A percentile compares a stretch with the other conserved stretches of the same genome.
Evolutionary conservation across 2,797 vertebrate genomes (phyloP).

Genomic region (Ispidina lecontei): DNA sequence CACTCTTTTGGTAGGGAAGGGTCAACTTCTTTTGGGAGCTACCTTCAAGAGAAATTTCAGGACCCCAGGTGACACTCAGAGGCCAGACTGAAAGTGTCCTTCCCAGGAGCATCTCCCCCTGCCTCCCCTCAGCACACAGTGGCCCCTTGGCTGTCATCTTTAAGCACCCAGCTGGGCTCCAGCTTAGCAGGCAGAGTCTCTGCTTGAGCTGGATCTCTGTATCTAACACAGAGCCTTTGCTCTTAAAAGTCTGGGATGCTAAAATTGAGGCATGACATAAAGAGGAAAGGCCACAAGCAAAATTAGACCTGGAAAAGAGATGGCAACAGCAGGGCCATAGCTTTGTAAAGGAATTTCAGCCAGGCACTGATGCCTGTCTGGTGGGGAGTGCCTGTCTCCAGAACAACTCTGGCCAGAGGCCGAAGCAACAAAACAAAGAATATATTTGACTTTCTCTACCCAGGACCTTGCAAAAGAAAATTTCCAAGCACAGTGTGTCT

Average conservation of each 20-base stretch:
- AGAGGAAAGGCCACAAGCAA: neutral
- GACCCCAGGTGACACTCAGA: neutral
- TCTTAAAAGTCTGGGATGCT: neutral
- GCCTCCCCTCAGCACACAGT: neutral
- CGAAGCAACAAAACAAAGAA: neutral
- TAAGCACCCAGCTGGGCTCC: neutral
- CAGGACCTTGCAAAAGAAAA: slow-evolving; percentile 12
- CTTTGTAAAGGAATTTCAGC: slow-evolving; percentile 3
- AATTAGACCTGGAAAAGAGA: slow-evolving; percentile 8
- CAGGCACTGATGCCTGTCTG: neutral
- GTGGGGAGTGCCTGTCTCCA: neutral
- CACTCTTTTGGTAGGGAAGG: neutral
- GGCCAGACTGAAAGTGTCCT: neutral
- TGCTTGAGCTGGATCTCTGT: neutral
- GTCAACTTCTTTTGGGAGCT: neutral
- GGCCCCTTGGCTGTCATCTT: neutral
- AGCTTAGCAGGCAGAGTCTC: neutral
- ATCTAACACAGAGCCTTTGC: neutral
- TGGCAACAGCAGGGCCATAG: neutral
- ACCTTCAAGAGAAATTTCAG: neutral
- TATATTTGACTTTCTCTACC: neutral
- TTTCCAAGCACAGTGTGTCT: neutral
- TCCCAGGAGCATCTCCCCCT: neutral
- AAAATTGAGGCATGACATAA: neutral
- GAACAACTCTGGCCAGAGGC: neutral